These are phyloP conservation scores for Tenthredo mesomela DNA, from an alignment of 2,888 invertebrate species.

Conservation along the genomic window DNA sequence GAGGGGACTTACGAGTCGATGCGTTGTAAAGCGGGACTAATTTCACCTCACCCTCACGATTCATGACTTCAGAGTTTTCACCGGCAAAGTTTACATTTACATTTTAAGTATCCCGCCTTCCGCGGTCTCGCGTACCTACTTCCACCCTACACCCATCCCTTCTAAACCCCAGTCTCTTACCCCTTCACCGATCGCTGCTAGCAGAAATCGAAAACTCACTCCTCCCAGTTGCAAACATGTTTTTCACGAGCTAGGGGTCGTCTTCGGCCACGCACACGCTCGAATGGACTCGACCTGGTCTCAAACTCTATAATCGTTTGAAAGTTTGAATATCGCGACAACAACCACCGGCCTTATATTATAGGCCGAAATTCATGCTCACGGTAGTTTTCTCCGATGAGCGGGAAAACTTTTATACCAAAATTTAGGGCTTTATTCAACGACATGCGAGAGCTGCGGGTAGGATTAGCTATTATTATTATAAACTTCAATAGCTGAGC, in stretches of 20 bases:
- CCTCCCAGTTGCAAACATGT: slow-evolving; percentile 33
- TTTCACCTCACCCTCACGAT: slow-evolving; percentile 34
- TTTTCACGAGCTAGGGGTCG: slow-evolving; percentile 23
- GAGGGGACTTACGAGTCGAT: slow-evolving; percentile 14
- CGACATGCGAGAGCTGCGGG: not conserved
- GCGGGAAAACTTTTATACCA: slow-evolving; percentile 14
- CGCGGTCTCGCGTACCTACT: not conserved
- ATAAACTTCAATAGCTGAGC: not conserved
- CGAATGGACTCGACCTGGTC: slow-evolving; percentile 4
- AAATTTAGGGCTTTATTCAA: slow-evolving; percentile 31
- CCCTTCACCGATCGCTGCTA: not conserved
- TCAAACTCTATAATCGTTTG: not conserved
- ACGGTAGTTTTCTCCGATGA: slow-evolving; percentile 17
- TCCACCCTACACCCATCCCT: not conserved
- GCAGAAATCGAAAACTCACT: slow-evolving; percentile 28
- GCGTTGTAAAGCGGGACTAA: slow-evolving; percentile 45
- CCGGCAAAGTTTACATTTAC: slow-evolving; percentile 45
- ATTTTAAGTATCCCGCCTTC: slow-evolving; percentile 35
- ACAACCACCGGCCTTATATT: slow-evolving; percentile 24
- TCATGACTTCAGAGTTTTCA: slow-evolving; percentile 38
- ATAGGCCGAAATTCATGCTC: slow-evolving; percentile 6
- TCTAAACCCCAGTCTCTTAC: not conserved
- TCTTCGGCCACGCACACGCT: not conserved
- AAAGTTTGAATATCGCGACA: slow-evolving; percentile 39
- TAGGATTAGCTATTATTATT: slow-evolving; percentile 2